A percentile compares a stretch with the other conserved stretches of the same genome.
phyloP scores from a whole-genome alignment of 2,113 vertebrate genomes.

The Ammodytes dubius region DNA sequence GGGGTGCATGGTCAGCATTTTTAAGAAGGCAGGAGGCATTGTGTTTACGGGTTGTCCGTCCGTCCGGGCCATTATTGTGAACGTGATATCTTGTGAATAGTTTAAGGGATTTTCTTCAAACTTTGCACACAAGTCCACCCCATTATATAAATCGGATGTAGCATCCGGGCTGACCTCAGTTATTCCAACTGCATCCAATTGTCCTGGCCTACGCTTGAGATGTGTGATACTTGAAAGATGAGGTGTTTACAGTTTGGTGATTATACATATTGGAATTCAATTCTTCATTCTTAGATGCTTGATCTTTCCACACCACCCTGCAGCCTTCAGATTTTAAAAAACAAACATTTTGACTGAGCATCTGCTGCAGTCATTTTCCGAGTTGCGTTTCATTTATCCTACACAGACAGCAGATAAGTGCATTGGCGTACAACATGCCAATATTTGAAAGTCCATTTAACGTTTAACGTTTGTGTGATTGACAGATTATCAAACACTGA shows the following conservation, averaged over 20 bases:
- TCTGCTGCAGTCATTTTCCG: constrained; percentile 2
- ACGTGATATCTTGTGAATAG: too few relatives aligned
- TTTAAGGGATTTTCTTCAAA: too few relatives aligned
- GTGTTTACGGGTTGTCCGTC: too few relatives aligned
- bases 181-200: too few relatives aligned
- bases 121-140: too few relatives aligned
- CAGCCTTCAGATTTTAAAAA: background rate
- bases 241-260: background rate
- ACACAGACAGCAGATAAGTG: constrained; percentile 4
- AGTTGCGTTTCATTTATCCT: background rate
- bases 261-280: background rate
- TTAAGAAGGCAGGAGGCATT: background rate
- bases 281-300: background rate
- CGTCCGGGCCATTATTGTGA: too few relatives aligned
- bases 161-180: too few relatives aligned
- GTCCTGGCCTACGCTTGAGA: background rate
- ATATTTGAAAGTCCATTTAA: constrained; percentile 16
- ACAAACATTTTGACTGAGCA: background rate
- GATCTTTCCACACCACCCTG: background rate
- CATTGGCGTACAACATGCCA: constrained; percentile 14
- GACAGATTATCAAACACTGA: constrained; percentile 29
- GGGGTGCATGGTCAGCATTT: background rate
- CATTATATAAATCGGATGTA: too few relatives aligned
- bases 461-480: constrained; percentile 1
- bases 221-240: background rate